Evolutionary conservation across 2,113 vertebrate species (phyloP).

Genomic region (Spheniscus mendiculus): DNA sequence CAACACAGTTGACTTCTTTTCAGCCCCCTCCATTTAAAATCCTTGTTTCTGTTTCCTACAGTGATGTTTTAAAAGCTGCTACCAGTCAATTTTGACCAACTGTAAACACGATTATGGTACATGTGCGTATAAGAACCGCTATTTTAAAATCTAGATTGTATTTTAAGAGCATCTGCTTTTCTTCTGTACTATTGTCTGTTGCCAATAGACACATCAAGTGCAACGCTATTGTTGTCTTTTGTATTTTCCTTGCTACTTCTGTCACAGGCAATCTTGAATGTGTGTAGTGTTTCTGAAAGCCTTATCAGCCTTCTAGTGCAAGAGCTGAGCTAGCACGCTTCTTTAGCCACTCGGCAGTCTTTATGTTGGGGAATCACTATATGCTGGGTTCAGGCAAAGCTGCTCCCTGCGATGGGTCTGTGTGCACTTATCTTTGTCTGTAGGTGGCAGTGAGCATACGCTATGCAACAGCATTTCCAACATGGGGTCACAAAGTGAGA

Average conservation of each 20-base stretch:
- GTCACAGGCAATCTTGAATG: not conserved
- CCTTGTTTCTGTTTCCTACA: not conserved
- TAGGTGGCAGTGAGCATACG: constrained; percentile 54
- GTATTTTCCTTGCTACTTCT: not conserved
- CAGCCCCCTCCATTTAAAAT: not conserved
- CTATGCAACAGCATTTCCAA: not conserved
- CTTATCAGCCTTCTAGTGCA: not conserved
- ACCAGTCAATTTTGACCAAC: not conserved
- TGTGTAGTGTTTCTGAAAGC: not conserved
- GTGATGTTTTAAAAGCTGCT: not conserved
- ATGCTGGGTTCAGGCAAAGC: not conserved
- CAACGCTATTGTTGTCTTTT: not conserved
- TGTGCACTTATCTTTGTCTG: not conserved
- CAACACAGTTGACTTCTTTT: not conserved
- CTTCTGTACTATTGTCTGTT: not conserved
- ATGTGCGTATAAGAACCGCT: not conserved
- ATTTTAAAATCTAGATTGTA: not conserved
- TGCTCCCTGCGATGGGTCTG: not conserved
- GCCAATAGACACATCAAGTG: not conserved
- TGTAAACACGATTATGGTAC: accelerated
- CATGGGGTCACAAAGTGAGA: not conserved
- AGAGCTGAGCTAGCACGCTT: not conserved
- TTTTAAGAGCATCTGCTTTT: not conserved
- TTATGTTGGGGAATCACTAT: not conserved
- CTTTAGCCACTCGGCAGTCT: too few species aligned